Conservation (phyloP, 2,888 invertebrate genomes). For the Xestoiulus laeticollis region DNA sequence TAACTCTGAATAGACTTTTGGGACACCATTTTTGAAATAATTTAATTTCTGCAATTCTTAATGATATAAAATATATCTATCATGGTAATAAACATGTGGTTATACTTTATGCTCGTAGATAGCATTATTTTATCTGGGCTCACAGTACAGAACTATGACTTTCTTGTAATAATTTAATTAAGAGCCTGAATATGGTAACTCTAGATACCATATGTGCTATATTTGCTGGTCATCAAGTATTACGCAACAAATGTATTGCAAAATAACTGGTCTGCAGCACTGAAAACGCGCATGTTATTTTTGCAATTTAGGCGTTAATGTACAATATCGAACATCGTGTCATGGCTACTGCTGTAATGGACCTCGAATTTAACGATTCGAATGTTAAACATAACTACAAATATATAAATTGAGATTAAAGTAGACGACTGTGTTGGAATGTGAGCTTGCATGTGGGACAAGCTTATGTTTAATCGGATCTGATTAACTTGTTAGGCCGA, state of each 20-base stretch:
- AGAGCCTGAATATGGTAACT: not conserved
- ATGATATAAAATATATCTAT: not conserved
- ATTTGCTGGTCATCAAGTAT: not conserved
- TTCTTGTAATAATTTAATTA: constrained; percentile 21
- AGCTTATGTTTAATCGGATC: not conserved
- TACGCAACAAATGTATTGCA: not conserved
- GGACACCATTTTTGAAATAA: constrained; percentile 1
- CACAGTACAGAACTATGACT: constrained; percentile 1
- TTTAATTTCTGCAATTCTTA: not conserved
- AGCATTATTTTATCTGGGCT: not conserved
- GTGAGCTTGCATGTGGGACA: not conserved
- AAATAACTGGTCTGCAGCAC: not conserved
- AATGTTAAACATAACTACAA: not conserved
- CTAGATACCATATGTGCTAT: not conserved
- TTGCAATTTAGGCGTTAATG: no score
- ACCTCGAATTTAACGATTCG: not conserved
- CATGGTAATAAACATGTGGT: not conserved
- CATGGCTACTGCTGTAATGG: not conserved
- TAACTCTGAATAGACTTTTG: no score
- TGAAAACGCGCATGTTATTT: not conserved
- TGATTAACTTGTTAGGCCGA: not conserved
- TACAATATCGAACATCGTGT: not conserved
- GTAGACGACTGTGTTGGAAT: not conserved
- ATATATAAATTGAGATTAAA: not conserved
- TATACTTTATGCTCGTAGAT: not conserved